These are phyloP conservation scores for Brienomyrus longianalis DNA, from an alignment of 2,113 vertebrate genomes.

Conservation along the genomic window DNA sequence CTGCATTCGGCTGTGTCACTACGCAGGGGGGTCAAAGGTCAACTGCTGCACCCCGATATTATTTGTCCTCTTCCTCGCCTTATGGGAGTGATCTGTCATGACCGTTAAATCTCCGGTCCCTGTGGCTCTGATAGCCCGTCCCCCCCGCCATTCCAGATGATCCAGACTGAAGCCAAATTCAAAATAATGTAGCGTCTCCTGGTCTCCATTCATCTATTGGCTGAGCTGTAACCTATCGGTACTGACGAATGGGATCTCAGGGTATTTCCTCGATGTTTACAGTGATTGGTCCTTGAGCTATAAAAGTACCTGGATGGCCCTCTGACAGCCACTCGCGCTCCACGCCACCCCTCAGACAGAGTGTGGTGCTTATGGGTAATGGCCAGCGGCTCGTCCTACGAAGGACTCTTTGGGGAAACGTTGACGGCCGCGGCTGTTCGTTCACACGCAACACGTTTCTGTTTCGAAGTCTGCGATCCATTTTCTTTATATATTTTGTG, in stretches of 20 bases:
- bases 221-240: constrained; percentile 6
- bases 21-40: neutral
- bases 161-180: neutral
- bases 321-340: neutral
- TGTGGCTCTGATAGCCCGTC: neutral
- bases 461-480: neutral
- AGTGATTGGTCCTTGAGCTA: constrained; percentile 6
- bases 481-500: neutral
- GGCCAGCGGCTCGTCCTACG: neutral
- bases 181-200: neutral
- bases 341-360: neutral
- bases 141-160: neutral
- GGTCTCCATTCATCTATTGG: neutral
- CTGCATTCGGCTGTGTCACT: neutral
- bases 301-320: neutral
- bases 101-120: neutral
- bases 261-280: constrained; percentile 9
- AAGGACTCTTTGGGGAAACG: neutral
- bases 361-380: neutral
- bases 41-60: neutral
- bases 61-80: neutral
- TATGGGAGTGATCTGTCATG: neutral
- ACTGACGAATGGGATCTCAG: constrained; percentile 4
- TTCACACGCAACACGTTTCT: neutral
- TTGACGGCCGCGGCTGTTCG: neutral